Conservation (phyloP, 2,797 vertebrate species). For the Oreonectes daqikongensis region DNA sequence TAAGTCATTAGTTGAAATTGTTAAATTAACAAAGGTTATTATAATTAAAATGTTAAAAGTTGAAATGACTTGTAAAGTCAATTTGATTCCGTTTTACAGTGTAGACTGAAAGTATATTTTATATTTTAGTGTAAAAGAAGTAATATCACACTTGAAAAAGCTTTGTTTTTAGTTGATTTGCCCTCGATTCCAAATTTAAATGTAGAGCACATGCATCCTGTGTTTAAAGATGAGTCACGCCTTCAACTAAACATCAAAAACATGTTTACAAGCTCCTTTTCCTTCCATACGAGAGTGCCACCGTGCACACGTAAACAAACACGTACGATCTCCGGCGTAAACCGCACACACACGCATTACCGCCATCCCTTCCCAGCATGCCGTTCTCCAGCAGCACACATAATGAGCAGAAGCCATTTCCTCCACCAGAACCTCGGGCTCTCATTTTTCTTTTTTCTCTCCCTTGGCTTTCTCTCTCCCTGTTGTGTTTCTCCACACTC, state of each 20-base stretch:
- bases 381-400: constrained; percentile 41
- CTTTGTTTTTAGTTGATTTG: neutral
- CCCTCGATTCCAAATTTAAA: neutral
- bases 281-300: neutral
- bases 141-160: too few relatives aligned
- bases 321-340: constrained; percentile 19
- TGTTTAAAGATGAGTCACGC: constrained; percentile 8
- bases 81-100: too few relatives aligned
- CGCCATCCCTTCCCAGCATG: constrained; percentile 11
- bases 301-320: constrained; percentile 22
- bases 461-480: neutral
- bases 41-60: too few relatives aligned
- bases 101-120: too few relatives aligned
- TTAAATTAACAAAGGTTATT: too few relatives aligned
- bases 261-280: constrained; percentile 27
- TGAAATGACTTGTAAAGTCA: too few relatives aligned
- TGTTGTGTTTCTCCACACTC: constrained; percentile 52
- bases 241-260: constrained; percentile 35
- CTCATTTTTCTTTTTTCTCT: constrained; percentile 29
- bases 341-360: constrained; percentile 24
- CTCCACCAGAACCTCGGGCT: constrained; percentile 42
- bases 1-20: too few relatives aligned
- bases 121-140: too few relatives aligned
- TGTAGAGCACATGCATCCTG: neutral
- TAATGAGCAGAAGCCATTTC: constrained; percentile 48